Conservation (phyloP, 2,888 invertebrate genomes). For the Bugula neritina region DNA sequence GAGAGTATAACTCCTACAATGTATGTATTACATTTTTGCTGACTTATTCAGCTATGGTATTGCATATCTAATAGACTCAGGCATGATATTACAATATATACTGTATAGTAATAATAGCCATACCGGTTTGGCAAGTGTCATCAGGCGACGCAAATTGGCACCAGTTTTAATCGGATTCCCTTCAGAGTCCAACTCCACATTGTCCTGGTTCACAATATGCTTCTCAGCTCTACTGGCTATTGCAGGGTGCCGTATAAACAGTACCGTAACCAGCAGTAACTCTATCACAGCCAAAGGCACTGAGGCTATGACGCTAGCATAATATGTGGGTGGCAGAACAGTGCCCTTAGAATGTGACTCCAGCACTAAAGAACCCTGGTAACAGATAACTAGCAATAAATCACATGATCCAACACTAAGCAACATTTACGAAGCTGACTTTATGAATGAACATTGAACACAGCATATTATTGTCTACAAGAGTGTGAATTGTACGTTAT, state of each 20-base stretch:
- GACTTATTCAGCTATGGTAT: neutral
- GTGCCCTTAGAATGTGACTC: too few species aligned
- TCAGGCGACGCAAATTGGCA: conserved; percentile 38
- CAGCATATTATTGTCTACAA: too few species aligned
- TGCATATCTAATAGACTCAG: neutral
- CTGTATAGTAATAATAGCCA: conserved; percentile 32
- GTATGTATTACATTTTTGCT: too few species aligned
- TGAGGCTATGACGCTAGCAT: conserved; percentile 40
- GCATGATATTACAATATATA: neutral
- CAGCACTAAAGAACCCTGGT: too few species aligned
- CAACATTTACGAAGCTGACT: too few species aligned
- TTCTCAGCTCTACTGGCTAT: conserved; percentile 36
- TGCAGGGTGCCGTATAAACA: conserved; percentile 36
- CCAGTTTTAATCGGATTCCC: conserved; percentile 40
- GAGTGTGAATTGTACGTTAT: too few species aligned
- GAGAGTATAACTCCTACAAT: too few species aligned
- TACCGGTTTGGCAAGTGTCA: conserved; percentile 43
- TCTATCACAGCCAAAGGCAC: conserved; percentile 38
- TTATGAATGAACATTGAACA: too few species aligned
- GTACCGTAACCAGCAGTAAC: conserved; percentile 35
- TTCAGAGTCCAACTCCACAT: conserved; percentile 43
- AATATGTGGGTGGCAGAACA: conserved; percentile 41
- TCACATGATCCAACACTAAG: too few species aligned
- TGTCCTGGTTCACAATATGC: conserved; percentile 39
- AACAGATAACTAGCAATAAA: too few species aligned